Conservation (phyloP, 2,113 vertebrate species). For the Garra rufa region DNA sequence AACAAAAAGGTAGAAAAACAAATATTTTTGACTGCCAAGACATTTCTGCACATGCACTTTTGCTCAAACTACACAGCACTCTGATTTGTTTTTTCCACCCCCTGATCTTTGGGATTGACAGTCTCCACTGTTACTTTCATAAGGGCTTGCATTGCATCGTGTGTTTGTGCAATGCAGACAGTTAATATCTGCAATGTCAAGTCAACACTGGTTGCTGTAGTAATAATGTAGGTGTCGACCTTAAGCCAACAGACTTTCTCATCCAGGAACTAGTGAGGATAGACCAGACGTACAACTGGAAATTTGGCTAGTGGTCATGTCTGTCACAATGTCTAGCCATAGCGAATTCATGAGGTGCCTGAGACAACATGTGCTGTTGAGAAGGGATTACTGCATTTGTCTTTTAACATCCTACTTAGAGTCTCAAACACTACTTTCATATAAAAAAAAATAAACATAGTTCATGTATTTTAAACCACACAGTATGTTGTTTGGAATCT, state of each 20-base stretch:
- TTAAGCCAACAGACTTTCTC: background rate
- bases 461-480: background rate
- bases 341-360: background rate
- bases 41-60: background rate
- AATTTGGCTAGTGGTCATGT: background rate
- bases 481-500: too few species aligned
- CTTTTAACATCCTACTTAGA: background rate
- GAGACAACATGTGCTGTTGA: background rate
- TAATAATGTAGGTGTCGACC: background rate
- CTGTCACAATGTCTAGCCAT: background rate
- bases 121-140: background rate
- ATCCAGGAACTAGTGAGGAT: background rate
- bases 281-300: background rate
- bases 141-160: background rate
- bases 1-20: constrained; percentile 76
- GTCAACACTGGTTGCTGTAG: background rate
- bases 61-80: background rate
- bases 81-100: background rate
- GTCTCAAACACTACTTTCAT: background rate
- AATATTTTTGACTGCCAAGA: background rate
- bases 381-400: background rate
- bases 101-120: background rate
- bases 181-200: background rate
- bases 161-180: background rate
- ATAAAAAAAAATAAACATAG: too few species aligned